phyloP scores from a whole-genome alignment of 2,113 vertebrate species.

The Phalacrocorax aristotelis region DNA sequence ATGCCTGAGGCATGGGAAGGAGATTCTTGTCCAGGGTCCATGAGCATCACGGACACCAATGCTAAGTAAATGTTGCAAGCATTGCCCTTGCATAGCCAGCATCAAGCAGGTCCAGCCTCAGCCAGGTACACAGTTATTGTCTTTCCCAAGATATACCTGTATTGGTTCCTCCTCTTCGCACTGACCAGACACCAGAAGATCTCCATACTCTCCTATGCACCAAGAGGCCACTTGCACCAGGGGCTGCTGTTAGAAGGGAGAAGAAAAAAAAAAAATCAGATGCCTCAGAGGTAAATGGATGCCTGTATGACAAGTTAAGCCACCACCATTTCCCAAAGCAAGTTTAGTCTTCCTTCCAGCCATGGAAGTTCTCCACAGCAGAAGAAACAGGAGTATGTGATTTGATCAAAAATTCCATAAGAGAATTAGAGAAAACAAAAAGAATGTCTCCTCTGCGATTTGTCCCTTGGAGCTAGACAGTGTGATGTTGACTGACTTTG shows the following conservation, averaged over 20 bases:
- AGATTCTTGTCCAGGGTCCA: not conserved
- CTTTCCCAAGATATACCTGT: slow-evolving; percentile 79
- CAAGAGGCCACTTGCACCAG: slow-evolving; percentile 97
- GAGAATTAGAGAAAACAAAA: not conserved
- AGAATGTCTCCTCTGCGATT: not conserved
- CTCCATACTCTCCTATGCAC: slow-evolving; percentile 99
- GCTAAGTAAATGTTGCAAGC: not conserved
- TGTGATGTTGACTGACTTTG: not conserved
- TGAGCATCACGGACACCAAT: not conserved
- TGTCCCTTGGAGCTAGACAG: not conserved
- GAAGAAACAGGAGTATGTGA: not conserved
- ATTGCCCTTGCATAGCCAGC: not conserved
- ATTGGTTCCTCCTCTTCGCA: slow-evolving; percentile 98
- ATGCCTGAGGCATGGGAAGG: not conserved
- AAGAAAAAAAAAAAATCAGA: not conserved
- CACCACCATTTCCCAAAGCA: not conserved
- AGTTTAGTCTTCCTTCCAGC: not conserved
- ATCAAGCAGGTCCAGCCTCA: not conserved
- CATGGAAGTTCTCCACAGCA: not conserved
- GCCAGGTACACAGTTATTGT: not conserved
- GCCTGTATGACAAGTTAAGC: not conserved
- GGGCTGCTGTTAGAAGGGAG: slow-evolving; percentile 84
- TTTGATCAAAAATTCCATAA: not conserved
- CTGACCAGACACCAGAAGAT: slow-evolving; percentile 94
- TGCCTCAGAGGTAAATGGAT: not conserved